A percentile compares a stretch with the other conserved stretches of the same genome.
Conservation (phyloP, 2,888 invertebrate genomes). For the Galerucella nymphaeae region DNA sequence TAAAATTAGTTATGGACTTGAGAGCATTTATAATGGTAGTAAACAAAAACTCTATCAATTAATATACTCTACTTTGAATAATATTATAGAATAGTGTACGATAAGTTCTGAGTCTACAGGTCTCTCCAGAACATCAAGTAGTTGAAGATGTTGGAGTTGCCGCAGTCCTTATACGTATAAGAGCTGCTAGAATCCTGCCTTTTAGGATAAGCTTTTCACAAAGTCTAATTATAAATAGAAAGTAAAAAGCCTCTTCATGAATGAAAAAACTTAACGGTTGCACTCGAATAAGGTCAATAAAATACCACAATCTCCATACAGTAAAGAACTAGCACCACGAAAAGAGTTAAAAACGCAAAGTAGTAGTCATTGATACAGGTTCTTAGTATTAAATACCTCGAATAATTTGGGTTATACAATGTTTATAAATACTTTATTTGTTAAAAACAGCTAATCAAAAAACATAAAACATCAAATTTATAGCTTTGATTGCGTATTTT, state of each 20-base stretch:
- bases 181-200: no score
- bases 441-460: not conserved
- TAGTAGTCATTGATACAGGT: no score
- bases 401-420: not conserved
- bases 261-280: conserved; percentile 17
- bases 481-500: not conserved
- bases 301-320: conserved; percentile 14
- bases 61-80: no score
- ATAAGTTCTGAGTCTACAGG: no score
- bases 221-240: not conserved
- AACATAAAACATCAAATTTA: not conserved
- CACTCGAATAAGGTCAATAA: conserved; percentile 23
- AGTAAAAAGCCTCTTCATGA: conserved; percentile 11
- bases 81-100: no score
- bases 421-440: not conserved
- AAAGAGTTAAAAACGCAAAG: not conserved
- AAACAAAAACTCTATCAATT: no score
- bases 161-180: no score
- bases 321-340: not conserved
- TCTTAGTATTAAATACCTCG: no score
- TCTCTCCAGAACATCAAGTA: no score
- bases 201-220: not conserved
- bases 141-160: no score
- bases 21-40: no score
- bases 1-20: no score